Percentiles rank a stretch among this genome's conserved stretches.
Conservation (phyloP, 2,797 vertebrate genomes). For the Labeo calbasu region DNA sequence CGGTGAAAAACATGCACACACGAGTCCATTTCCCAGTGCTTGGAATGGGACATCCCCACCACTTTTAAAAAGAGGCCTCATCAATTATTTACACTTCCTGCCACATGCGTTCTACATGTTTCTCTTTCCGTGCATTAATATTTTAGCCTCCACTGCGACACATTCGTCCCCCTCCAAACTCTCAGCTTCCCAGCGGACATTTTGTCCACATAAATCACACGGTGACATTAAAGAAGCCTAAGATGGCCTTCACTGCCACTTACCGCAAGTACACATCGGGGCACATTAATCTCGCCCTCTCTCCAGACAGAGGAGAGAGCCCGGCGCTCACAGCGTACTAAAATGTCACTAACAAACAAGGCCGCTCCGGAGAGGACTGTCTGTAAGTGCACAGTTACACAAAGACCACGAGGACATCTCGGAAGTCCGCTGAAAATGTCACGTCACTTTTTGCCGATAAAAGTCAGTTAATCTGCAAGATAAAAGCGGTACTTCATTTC, state of each 20-base stretch:
- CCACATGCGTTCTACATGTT: constrained; percentile 74
- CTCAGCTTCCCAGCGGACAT: constrained; percentile 67
- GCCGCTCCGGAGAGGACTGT: constrained; percentile 35
- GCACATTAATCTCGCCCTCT: constrained; percentile 51
- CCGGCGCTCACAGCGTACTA: constrained; percentile 21
- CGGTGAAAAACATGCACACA: background rate
- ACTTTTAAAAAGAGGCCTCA: constrained; percentile 72
- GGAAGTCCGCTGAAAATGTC: constrained; percentile 36
- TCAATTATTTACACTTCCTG: constrained; percentile 78
- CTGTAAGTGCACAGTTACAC: constrained; percentile 43
- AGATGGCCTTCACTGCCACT: constrained; percentile 71
- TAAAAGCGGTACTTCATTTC: constrained; percentile 17
- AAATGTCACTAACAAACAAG: constrained; percentile 60
- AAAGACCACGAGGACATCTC: constrained; percentile 12
- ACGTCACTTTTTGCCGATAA: constrained; percentile 11
- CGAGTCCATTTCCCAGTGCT: constrained; percentile 57
- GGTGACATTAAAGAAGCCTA: constrained; percentile 71
- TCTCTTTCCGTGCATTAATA: constrained; percentile 76
- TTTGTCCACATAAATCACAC: constrained; percentile 76
- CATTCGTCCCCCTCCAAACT: constrained; percentile 42
- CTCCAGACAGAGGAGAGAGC: constrained; percentile 43
- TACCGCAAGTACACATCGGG: constrained; percentile 49
- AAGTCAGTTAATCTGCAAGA: constrained; percentile 44
- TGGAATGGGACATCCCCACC: constrained; percentile 66
- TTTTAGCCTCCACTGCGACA: constrained; percentile 66